These are phyloP conservation scores for Chiridota heheva DNA, from an alignment of 35 echinoderm and acorn worm genomes.

Conservation along the genomic window DNA sequence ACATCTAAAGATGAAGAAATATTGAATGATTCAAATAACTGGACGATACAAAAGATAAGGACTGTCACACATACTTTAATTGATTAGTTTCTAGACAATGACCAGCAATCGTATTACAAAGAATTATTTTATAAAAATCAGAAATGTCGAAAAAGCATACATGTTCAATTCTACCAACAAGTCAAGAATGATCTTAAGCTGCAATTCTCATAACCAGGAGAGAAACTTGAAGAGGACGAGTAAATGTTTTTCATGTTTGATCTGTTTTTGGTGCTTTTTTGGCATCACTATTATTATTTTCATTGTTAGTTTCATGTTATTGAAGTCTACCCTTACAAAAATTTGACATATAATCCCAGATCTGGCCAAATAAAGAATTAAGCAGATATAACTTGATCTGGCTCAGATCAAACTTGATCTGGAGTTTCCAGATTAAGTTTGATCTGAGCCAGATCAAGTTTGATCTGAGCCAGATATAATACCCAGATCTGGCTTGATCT, in stretches of 20 bases:
- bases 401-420: too few relatives aligned
- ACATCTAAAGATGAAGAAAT: neutral
- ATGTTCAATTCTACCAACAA: neutral
- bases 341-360: neutral
- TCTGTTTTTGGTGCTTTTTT: too few relatives aligned
- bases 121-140: neutral
- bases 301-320: too few relatives aligned
- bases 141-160: neutral
- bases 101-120: neutral
- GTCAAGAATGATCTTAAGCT: neutral
- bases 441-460: too few relatives aligned
- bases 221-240: neutral
- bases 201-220: neutral
- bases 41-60: slow-evolving; percentile 1
- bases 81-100: neutral
- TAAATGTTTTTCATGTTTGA: neutral
- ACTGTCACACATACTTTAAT: neutral
- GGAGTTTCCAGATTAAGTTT: too few relatives aligned
- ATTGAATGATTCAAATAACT: neutral
- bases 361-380: neutral
- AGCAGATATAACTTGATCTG: too few relatives aligned
- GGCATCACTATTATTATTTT: too few relatives aligned
- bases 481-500: too few relatives aligned
- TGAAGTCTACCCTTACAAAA: too few relatives aligned
- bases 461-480: too few relatives aligned